Percentiles rank a stretch among this genome's conserved stretches.
These are phyloP conservation scores for Boloria selene DNA, from an alignment of 2,888 invertebrate genomes.

Conservation along the genomic window DNA sequence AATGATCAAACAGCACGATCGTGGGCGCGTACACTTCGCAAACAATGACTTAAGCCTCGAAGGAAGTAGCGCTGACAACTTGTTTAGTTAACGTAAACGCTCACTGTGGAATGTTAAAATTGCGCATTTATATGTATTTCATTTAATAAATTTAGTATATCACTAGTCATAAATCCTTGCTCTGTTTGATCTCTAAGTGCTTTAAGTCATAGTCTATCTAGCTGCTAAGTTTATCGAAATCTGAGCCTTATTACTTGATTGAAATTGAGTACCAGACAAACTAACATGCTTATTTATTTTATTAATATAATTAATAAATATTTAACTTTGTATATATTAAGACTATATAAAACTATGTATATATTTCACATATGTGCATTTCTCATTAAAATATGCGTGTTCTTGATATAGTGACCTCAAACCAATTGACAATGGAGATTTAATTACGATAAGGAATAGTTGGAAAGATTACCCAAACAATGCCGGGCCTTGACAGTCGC, in stretches of 20 bases:
- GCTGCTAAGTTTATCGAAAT: too few species aligned
- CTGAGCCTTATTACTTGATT: too few species aligned
- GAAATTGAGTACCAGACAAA: too few species aligned
- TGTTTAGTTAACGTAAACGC: conserved; percentile 27
- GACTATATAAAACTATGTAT: too few species aligned
- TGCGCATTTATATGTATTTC: not conserved
- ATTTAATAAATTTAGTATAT: not conserved
- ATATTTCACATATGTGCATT: too few species aligned
- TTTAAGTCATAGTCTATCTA: too few species aligned
- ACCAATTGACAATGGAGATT: conserved; percentile 31
- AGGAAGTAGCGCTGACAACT: conserved; percentile 30
- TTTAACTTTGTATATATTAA: too few species aligned
- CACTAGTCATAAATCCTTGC: too few species aligned
- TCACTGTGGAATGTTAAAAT: conserved; percentile 19
- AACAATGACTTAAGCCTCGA: conserved; percentile 30
- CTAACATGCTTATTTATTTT: too few species aligned
- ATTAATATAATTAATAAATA: too few species aligned
- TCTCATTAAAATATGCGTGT: not conserved
- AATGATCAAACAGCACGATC: conserved; percentile 15
- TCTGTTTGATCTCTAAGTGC: too few species aligned
- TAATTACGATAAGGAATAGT: conserved; percentile 29
- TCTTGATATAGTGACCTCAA: conserved; percentile 18
- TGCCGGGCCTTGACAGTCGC: conserved; percentile 21
- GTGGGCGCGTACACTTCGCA: conserved; percentile 32
- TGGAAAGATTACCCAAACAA: conserved; percentile 27